Evolutionary conservation across 1,140 invertebrate genomes (phyloP), one percentile per base, ranked within the genome.

Genomic region (Catajapyx aquilonaris): DNA sequence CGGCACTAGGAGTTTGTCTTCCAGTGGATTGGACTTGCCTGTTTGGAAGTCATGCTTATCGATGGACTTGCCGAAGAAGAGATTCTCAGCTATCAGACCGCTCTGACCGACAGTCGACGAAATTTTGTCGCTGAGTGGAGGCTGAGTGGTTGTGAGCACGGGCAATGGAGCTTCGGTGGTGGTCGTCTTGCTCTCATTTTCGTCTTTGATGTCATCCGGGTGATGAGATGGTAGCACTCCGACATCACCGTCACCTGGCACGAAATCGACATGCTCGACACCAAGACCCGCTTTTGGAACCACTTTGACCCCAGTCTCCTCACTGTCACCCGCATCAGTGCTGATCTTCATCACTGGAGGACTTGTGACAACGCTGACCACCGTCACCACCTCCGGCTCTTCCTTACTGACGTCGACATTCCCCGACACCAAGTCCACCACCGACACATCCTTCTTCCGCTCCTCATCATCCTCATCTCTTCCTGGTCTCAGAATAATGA

Each of bases 1-100:
- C 17, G 51, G 36, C 9, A 46, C 40, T 0, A 45, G 23, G 16
- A 38, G 36, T 20, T 18, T 35, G 11, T 38, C 13, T 5, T 43
- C 40, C 32, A 18, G n/a, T 34, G 7, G 7, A 15, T 41, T 3
- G 37, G 18, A n/a, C 20, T 34, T 19, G 2, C 18, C 18, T 5
- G 11, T 11, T 17, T 11, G 33, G 18, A 19, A 34, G 19, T 34
- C n/a, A 13, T 34, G 17, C 4, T 34, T 19, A 3, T 19, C 18
- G 17, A 34, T 3, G 11, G 17, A 18, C 13, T 34, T 34, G 3
- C 33, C 18, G 33, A 18, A 34, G 19, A 34, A 34, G 4, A 19
- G 20, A 15, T 34, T 34, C 4, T 17, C 33, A 3, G 33, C 15
- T 4, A 34, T 11, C 4, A 34, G 13, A 5, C 11, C 33, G 4